Conservation (phyloP, 2,797 vertebrate genomes). For the Manis crassicaudata region DNA sequence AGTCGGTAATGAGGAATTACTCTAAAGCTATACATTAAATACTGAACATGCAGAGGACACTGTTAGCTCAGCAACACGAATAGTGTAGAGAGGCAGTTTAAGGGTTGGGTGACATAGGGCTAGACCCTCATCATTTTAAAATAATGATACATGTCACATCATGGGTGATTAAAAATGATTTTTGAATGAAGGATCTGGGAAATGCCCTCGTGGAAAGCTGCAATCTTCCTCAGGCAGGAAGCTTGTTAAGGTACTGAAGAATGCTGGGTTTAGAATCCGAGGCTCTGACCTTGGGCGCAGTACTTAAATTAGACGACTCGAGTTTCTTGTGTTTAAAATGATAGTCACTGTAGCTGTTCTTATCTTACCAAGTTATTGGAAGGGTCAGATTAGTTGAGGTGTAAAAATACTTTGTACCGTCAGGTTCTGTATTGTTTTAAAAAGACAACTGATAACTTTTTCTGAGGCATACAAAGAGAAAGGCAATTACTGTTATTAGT, state of each 20-base stretch:
- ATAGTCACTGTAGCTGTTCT: neutral
- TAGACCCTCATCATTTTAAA: neutral
- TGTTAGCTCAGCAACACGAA: neutral
- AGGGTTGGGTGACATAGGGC: neutral
- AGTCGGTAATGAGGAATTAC: neutral
- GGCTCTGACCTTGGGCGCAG: neutral
- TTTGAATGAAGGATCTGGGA: constrained; percentile 3
- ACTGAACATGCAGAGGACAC: neutral
- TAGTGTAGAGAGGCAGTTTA: neutral
- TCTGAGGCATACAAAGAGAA: neutral
- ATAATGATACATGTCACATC: constrained; percentile 4
- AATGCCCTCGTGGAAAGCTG: neutral
- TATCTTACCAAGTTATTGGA: neutral
- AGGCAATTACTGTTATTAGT: neutral
- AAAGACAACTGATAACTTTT: neutral
- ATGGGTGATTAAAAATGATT: neutral
- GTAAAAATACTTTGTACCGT: neutral
- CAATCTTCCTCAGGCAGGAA: rapidly evolving
- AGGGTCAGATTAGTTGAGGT: neutral
- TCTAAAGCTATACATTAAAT: neutral
- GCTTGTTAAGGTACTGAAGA: neutral
- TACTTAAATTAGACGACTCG: neutral
- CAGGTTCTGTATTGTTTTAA: neutral
- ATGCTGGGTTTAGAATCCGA: neutral
- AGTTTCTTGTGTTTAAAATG: neutral